Percentiles rank a stretch among this genome's conserved stretches.
Conservation (phyloP, 2,888 invertebrate species). For the Lasius fuliginosus region DNA sequence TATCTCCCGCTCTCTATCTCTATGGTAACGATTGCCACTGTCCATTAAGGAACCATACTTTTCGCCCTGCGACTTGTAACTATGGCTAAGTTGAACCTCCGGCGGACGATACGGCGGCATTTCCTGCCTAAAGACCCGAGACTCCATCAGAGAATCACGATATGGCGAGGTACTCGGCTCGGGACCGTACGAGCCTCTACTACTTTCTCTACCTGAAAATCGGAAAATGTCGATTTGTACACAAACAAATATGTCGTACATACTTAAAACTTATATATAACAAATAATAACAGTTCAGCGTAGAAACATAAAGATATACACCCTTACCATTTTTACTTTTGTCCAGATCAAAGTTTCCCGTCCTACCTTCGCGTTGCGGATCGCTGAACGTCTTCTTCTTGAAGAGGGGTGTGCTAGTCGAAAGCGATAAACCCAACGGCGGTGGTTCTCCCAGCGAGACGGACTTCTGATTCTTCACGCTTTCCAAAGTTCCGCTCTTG, state of each 20-base stretch:
- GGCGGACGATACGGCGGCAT: constrained; percentile 83
- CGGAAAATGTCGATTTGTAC: constrained; percentile 1
- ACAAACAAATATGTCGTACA: neutral
- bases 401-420: constrained; percentile 90
- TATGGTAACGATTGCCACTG: constrained; percentile 80
- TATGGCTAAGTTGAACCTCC: constrained; percentile 80
- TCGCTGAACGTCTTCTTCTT: constrained; percentile 87
- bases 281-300: neutral
- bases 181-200: constrained; percentile 81
- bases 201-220: constrained; percentile 80
- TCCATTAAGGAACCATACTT: constrained; percentile 84
- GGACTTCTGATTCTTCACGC: constrained; percentile 82
- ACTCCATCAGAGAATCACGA: constrained; percentile 82
- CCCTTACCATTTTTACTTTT: constrained; percentile 81
- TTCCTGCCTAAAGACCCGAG: constrained; percentile 82
- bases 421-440: constrained; percentile 86
- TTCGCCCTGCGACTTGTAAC: constrained; percentile 81
- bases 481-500: constrained; percentile 84
- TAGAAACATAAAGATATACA: neutral
- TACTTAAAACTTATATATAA: neutral
- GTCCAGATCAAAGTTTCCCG: constrained; percentile 78
- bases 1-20: constrained; percentile 80
- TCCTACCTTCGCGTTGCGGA: constrained; percentile 81
- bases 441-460: constrained; percentile 86
- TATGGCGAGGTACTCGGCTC: constrained; percentile 84